Conservation (phyloP, 1,140 invertebrate genomes). For the Drosophila ohnishii region DNA sequence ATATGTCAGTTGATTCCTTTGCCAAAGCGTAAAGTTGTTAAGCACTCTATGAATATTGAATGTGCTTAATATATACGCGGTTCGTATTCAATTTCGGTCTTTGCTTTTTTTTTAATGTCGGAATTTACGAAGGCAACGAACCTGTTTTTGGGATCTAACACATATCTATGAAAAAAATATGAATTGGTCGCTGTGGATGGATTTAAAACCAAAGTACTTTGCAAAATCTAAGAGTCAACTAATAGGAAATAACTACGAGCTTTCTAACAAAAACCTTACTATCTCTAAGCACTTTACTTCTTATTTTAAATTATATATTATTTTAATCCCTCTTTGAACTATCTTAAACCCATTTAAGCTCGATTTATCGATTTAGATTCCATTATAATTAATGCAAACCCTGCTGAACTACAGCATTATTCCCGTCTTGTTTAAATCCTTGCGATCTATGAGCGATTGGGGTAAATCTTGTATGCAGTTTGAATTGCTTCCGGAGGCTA, state of each 20-base stretch:
- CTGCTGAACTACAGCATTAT: background rate
- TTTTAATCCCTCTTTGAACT: background rate
- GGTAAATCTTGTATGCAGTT: constrained; percentile 44
- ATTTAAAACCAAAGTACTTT: background rate
- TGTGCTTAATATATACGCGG: constrained; percentile 16
- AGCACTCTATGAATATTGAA: constrained; percentile 45
- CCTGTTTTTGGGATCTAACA: background rate
- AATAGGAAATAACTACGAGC: background rate
- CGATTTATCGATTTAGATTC: background rate
- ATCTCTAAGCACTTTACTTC: background rate
- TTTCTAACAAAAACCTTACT: background rate
- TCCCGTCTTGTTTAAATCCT: constrained; percentile 13
- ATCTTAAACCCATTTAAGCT: background rate
- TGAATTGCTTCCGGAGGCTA: constrained; percentile 46
- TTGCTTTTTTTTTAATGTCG: constrained; percentile 24
- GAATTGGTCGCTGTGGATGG: background rate
- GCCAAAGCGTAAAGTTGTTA: constrained; percentile 50
- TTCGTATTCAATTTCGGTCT: constrained; percentile 33
- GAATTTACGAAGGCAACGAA: constrained; percentile 17
- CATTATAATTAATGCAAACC: constrained; percentile 1
- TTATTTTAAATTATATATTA: background rate
- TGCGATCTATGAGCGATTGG: constrained; percentile 28
- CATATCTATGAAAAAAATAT: background rate
- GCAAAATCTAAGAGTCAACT: no score
- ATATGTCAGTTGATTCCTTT: constrained; percentile 41